Evolutionary conservation across 2,888 invertebrate genomes (phyloP), one percentile per base, ranked within the genome.

Genomic region (Tineola bisselliella): DNA sequence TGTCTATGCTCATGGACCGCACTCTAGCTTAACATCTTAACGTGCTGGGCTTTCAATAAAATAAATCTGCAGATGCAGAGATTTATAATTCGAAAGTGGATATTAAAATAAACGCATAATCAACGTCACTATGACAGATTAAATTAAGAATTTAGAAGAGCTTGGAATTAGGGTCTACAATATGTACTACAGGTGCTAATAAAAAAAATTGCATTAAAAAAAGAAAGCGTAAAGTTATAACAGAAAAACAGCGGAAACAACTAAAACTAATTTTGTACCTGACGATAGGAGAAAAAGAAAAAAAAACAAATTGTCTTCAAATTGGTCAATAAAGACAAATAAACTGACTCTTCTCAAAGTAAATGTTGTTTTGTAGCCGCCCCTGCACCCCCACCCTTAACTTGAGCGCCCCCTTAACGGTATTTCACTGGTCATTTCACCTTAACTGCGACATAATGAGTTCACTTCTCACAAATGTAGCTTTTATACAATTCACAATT

Each of bases 321-420:
- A 60, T 60, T 48, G 60, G 25, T 43, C 60, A 60, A 48, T 60
- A 60, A 60, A 60, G 44, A 13, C 48, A 19, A 60, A 60, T 60
- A 33, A 33, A 58, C 58, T 25, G 33, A 33, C 33, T 31, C 54
- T 25, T 54, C 12, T 48, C 58, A 17, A 25, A 58, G 13, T 33
- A 33, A 58, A 58, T 58, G 58, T 33, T 58, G 58, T 58, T 58
- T 58, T 58, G 31, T 33, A 25, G 4, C 25, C 18, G 19, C 18
- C 18, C 18, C n/a, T 6, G 19, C 18, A 11, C 12, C 25, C 12
- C 56, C 30, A 13, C 56, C 25, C 25, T 56, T 19, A 30, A 18
- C 56, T 17, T 10, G 48, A 17, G 17, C 48, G 6, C 17, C 48
- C 25, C 48, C 48, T 17, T 15, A 48, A 48, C 17, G 48, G 48